Evolutionary conservation across 2,888 invertebrate genomes (phyloP), one percentile per base, ranked within the genome.

Genomic region (Tachystola acroxantha): DNA sequence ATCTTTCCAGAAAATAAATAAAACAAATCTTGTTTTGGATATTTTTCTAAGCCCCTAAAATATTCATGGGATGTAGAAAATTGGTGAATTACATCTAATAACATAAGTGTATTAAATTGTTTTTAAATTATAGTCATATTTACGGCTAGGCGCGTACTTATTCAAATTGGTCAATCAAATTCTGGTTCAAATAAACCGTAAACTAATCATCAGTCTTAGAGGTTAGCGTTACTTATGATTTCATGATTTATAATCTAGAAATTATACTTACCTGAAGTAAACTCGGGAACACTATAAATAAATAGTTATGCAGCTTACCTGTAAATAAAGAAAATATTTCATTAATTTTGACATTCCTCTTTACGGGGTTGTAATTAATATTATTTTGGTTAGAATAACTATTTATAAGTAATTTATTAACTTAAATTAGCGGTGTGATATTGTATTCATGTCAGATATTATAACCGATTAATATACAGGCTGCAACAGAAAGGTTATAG

Each of bases 121-220:
- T 16, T 30, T 6, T 16, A 10, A 30, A 30, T 30, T 34, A 37
- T 32, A 60, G 59, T 60, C 16, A 16, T 57, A 61, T 57, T 50
- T 54, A 65, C 60, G 57, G 51, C 10, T 10, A 16, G 10, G 9
- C 6, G 43, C 53, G 47, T 43, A 63, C 63, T 69, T 64, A 70
- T 70, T 67, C 54, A 71, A 75, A 74, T 71, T 66, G 67, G 58
- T 63, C 61, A 64, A 58, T 63, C 61, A 64, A 69, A 72, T 77
- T 72, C 70, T 58, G 38, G 46, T 26, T 38, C 41, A 46, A 45
- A 16, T 16, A 7, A 14, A 30, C 7, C 16, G 16, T 16, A n/a
- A 4, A n/a, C 24, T 24, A 4, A n/a, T n/a, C n/a, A 3, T 20
- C 6, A 3, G 24, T 24, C 24, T n/a, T 9, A n/a, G 4, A n/a